Base-by-base conservation (phyloP, 2,797 vertebrate genomes). In the Esox lucius region DNA sequence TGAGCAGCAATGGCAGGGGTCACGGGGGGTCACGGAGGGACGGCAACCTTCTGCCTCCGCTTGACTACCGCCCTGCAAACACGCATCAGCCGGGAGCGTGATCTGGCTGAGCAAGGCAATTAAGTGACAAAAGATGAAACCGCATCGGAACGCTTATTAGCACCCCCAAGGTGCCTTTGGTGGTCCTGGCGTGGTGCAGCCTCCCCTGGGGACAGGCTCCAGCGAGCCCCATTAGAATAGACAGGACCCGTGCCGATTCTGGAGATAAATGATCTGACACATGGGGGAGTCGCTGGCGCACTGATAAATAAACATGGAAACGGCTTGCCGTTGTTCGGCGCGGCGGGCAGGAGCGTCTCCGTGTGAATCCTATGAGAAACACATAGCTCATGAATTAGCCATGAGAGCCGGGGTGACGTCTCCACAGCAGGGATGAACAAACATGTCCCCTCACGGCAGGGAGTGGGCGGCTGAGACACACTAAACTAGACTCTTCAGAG, bases 271-370 rank as follows among this genome's bases (percentile, higher is more conserved):
- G 75, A 80, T 80, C 72, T 77, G 73, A 74, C 70, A 78, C 71
- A 62, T 19, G 13, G 16, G 42, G 13, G 71, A 53, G 42, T 62
- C 59, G 61, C 46, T 26, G 71, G 75, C 72, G 56, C 74, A 42
- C 65, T 80, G 83, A 87, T 82, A 82, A 85, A 87, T 87, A 87
- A 87, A 82, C 81, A 82, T 79, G 74, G 78, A 17, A 64, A 75
- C 76, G 75, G 74, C 75, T 78, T 73, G 48, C 77, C 66, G 75
- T 71, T 73, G 76, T 83, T 81, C 72, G 26, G 46, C 64, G 51
- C 75, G 72, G 73, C 64, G 61, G 71, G 74, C 56, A 75, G 65
- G n/a, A 42, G 53, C 16, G 42, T 26, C 56, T 61, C 56, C 22
- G 1, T 61, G 68, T 22, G 22, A 51, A 51, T 70, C 68, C 68